phyloP scores from a whole-genome alignment of 2,113 vertebrate species.

The Hyperoodon ampullatus region DNA sequence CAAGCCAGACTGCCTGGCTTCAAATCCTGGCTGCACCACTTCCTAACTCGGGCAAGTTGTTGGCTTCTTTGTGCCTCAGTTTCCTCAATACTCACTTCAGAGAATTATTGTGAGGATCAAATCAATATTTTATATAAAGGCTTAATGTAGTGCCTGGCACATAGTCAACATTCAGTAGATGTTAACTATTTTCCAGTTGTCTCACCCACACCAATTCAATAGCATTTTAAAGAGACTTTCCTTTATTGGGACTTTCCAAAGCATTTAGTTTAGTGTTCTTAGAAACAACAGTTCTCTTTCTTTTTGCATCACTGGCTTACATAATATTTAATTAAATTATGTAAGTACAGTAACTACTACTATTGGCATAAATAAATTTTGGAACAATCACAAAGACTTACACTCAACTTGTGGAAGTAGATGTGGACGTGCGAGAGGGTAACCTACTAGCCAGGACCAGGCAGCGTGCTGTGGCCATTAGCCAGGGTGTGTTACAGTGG shows the following conservation, averaged over 20 bases:
- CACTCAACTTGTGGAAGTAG: not conserved
- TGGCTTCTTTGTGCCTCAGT: not conserved
- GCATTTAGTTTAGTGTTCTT: constrained; percentile 16
- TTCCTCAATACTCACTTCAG: not conserved
- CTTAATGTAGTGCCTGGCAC: not conserved
- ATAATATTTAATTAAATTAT: constrained; percentile 35
- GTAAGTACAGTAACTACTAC: not conserved
- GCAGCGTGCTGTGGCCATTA: not conserved
- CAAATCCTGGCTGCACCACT: not conserved
- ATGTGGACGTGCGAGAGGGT: not conserved
- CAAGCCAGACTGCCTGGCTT: not conserved
- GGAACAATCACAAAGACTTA: not conserved
- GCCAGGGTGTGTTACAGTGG: not conserved
- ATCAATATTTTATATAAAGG: not conserved
- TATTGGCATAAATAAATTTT: not conserved
- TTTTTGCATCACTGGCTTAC: not conserved
- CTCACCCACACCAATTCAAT: not conserved
- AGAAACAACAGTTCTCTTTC: not conserved
- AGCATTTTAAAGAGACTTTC: not conserved
- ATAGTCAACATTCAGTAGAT: not conserved
- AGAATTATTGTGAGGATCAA: constrained; percentile 16
- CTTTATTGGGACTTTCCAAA: not conserved
- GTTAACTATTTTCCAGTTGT: not conserved
- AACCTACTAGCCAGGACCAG: not conserved
- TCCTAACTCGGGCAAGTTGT: not conserved